Conservation (phyloP, 2,888 invertebrate genomes). For the Drosophila neotestacea region DNA sequence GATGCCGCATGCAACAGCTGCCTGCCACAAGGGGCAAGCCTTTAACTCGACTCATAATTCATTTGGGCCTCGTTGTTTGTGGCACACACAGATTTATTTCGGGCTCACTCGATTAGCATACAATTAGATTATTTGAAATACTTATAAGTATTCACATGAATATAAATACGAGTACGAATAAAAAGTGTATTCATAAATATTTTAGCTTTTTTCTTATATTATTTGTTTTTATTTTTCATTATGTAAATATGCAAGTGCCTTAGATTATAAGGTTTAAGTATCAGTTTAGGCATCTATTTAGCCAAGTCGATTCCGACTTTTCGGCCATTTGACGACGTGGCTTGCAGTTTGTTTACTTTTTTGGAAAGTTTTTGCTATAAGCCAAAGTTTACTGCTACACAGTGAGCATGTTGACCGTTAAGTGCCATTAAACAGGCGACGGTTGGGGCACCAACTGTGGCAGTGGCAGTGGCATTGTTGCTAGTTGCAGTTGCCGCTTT, state of each 20-base stretch:
- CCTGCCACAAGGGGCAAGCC: constrained; percentile 17
- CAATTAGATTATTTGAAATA: constrained; percentile 71
- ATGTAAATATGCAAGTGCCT: constrained; percentile 61
- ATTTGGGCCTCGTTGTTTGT: constrained; percentile 24
- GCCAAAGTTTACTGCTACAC: constrained; percentile 76
- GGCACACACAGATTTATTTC: constrained; percentile 66
- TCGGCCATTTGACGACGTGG: neutral
- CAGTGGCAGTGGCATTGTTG: constrained; percentile 54
- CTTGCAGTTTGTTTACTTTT: constrained; percentile 23
- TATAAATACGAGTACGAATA: constrained; percentile 19
- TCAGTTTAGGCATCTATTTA: constrained; percentile 39
- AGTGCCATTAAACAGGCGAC: constrained; percentile 79
- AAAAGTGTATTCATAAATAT: constrained; percentile 11
- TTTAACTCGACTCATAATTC: constrained; percentile 60
- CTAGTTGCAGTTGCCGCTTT: constrained; percentile 56
- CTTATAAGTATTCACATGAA: constrained; percentile 25
- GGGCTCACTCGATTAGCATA: constrained; percentile 67
- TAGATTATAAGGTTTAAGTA: constrained; percentile 23
- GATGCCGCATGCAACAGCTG: constrained; percentile 57
- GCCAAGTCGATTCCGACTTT: constrained; percentile 7
- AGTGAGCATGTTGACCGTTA: constrained; percentile 77
- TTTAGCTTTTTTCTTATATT: constrained; percentile 10
- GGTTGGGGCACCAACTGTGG: constrained; percentile 31
- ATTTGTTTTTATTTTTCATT: constrained; percentile 23
- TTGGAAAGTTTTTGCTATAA: constrained; percentile 62